Base-by-base conservation (phyloP, 2,888 invertebrate genomes). In the Cataglyphis cursor region DNA sequence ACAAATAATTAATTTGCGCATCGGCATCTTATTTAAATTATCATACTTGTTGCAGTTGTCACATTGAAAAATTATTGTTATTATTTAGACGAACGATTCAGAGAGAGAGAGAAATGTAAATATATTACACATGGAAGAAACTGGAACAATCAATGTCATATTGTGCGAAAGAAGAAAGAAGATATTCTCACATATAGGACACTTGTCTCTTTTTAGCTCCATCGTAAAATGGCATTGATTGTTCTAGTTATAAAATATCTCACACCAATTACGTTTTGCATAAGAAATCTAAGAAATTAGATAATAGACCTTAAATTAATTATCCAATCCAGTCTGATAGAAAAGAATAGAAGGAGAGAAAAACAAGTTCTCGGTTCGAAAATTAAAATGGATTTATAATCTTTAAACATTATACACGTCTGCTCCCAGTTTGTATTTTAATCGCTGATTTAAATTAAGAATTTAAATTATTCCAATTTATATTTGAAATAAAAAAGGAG, bases 191-290 rank as follows among this genome's bases (percentile, higher is more conserved):
- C 10, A 70, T 70, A 15, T 38, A 15, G 62, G 24, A 54, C 54
- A 54, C 15, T 65, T 28, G 54, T 65, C 35, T 65, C 35, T 9
- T 65, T 64, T 64, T 51, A 35, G n/a, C 6, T 41, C 15, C 57
- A 3, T 31, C 18, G 44, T 44, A 78, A 68, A 57, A 68, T 44
- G 57, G 44, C 21, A 68, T 54, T 35, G 28, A 66, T 59, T 59
- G 44, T 59, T 68, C 57, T 12, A 59, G 44, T 78, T 78, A 31
- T 41, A 1, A 68, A 18, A 65, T 57, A 68, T 57, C 12, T 35
- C 18, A n/a, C 44, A 66, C 3, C 12, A 18, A 21, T 31, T 44
- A 2, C 9, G 21, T 51, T 44, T 73, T 0, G 31, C 48, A 15
- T 21, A 31, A 9, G 8, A 62, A 59, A 59, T 18, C 38, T 10